These are phyloP conservation scores for Chorisops tibialis DNA, from an alignment of 2,888 invertebrate species.

Conservation along the genomic window DNA sequence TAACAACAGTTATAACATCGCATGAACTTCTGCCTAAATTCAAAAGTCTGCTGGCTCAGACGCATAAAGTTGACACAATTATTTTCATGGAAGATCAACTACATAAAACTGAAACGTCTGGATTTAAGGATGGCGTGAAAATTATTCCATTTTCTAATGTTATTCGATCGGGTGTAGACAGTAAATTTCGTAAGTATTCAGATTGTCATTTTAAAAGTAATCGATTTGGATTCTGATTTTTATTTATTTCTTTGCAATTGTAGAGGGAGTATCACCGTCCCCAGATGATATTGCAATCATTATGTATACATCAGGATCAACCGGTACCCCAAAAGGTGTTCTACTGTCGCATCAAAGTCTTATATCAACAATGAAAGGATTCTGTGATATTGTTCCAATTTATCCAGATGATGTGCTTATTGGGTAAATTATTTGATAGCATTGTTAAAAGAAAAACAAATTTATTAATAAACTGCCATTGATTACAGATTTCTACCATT, in stretches of 20 bases:
- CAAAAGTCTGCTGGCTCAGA: conserved; percentile 67
- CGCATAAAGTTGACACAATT: conserved; percentile 73
- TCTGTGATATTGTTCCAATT: conserved; percentile 73
- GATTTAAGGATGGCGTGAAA: conserved; percentile 69
- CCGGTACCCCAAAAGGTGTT: conserved; percentile 92
- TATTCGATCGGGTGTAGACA: conserved; percentile 57
- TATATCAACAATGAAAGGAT: conserved; percentile 74
- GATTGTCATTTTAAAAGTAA: neutral
- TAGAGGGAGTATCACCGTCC: conserved; percentile 62
- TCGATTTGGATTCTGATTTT: conserved; percentile 19
- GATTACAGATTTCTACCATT: conserved; percentile 77
- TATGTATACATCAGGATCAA: conserved; percentile 99
- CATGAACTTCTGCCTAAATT: conserved; percentile 90
- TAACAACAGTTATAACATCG: conserved; percentile 87
- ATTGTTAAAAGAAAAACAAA: neutral
- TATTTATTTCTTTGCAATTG: no score
- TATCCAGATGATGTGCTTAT: conserved; percentile 77
- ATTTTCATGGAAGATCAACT: conserved; percentile 88
- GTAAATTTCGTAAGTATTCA: conserved; percentile 51
- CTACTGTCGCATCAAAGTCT: conserved; percentile 78
- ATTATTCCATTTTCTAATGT: conserved; percentile 74
- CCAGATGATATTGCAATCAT: conserved; percentile 86
- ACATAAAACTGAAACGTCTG: conserved; percentile 64
- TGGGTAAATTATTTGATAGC: conserved; percentile 54
- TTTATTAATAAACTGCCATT: neutral